A percentile compares a stretch with the other conserved stretches of the same genome.
These are phyloP conservation scores for Xestia ashworthii DNA, from an alignment of 2,888 invertebrate genomes.

Conservation along the genomic window DNA sequence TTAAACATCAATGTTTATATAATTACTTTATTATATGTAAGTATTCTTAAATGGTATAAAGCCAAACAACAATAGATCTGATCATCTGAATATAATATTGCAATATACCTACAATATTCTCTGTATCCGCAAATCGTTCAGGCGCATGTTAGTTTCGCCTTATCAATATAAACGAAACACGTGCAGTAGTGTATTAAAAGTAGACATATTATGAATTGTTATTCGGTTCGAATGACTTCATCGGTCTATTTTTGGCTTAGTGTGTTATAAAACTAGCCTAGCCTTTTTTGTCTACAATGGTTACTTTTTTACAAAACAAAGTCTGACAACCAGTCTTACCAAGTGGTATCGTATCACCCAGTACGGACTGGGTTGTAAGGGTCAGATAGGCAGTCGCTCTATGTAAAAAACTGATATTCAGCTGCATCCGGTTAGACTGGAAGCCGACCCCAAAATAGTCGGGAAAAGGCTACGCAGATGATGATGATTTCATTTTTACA, in stretches of 20 bases:
- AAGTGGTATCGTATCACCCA: too few species aligned
- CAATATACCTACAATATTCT: slow-evolving; percentile 9
- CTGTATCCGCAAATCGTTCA: slow-evolving; percentile 37
- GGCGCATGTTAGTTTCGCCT: slow-evolving; percentile 32
- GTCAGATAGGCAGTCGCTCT: too few species aligned
- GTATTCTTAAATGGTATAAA: too few species aligned
- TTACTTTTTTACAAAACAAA: not conserved
- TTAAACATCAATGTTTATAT: too few species aligned
- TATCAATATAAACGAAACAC: slow-evolving; percentile 44
- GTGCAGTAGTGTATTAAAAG: slow-evolving; percentile 55
- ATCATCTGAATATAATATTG: slow-evolving; percentile 14
- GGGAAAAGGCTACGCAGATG: too few species aligned
- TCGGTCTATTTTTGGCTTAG: slow-evolving; percentile 37
- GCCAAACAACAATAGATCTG: slow-evolving; percentile 4
- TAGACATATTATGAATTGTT: slow-evolving; percentile 25
- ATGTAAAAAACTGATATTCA: too few species aligned
- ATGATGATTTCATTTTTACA: not conserved
- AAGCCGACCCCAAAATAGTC: too few species aligned
- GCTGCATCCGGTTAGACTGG: too few species aligned
- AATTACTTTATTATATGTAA: too few species aligned
- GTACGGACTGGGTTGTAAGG: too few species aligned
- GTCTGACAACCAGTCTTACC: too few species aligned
- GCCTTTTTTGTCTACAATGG: not conserved
- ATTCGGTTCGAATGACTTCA: slow-evolving; percentile 35
- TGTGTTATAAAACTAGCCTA: not conserved